Percentiles rank a stretch among this genome's conserved stretches.
These are phyloP conservation scores for Marcusenius ussheri DNA, from an alignment of 2,113 vertebrate genomes.

Conservation along the genomic window DNA sequence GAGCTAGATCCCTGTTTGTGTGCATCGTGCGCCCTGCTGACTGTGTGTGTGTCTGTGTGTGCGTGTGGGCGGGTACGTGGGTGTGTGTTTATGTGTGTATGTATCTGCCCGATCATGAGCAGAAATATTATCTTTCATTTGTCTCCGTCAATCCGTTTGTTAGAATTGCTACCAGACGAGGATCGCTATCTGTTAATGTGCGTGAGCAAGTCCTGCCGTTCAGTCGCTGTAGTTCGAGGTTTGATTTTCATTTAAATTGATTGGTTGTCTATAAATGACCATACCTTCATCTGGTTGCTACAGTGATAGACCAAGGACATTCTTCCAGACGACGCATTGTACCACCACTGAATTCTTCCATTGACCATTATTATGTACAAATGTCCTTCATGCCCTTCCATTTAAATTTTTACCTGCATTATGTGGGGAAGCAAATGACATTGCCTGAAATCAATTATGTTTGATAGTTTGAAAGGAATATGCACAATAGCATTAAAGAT, in stretches of 20 bases:
- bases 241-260: conserved; percentile 62
- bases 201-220: conserved; percentile 60
- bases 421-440: conserved; percentile 55
- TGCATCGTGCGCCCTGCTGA: conserved; percentile 13
- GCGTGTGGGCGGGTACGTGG: conserved; percentile 11
- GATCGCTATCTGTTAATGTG: conserved; percentile 48
- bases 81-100: conserved; percentile 16
- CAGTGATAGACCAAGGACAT: conserved; percentile 60
- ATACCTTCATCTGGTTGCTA: conserved; percentile 52
- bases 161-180: conserved; percentile 19
- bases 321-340: conserved; percentile 58
- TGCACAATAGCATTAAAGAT: conserved; percentile 63
- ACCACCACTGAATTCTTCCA: conserved; percentile 55
- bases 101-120: conserved; percentile 50
- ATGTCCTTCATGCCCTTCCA: conserved; percentile 66
- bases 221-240: conserved; percentile 50
- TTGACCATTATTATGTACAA: conserved; percentile 63
- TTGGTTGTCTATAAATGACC: conserved; percentile 56
- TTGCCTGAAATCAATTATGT: conserved; percentile 57
- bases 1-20: conserved; percentile 20
- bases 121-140: conserved; percentile 60
- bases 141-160: conserved; percentile 50
- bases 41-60: conserved; percentile 7
- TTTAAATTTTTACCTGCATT: conserved; percentile 63
- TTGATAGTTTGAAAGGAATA: conserved; percentile 59